A percentile compares a stretch with the other conserved stretches of the same genome.
phyloP scores from a whole-genome alignment of 2,888 invertebrate genomes.

The Pharmacophagus antenor region DNA sequence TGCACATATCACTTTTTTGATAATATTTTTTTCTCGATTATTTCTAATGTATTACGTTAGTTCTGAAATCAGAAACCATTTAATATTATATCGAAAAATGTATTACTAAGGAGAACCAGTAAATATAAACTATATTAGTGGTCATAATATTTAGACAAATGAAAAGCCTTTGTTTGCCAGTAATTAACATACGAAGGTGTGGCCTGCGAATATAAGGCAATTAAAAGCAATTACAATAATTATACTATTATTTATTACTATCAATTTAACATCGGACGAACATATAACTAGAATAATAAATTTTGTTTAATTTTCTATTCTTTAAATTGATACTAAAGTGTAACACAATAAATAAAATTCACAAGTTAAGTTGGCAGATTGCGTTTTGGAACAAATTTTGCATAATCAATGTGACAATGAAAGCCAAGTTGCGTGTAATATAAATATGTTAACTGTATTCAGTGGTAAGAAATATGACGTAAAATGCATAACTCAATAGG shows the following conservation, averaged over 20 bases:
- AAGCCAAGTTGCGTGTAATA: conserved; percentile 22
- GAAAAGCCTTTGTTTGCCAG: conserved; percentile 70
- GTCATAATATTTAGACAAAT: conserved; percentile 63
- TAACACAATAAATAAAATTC: conserved; percentile 8
- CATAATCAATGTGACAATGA: conserved; percentile 48
- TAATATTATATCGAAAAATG: neutral
- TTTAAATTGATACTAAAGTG: neutral
- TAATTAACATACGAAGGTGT: conserved; percentile 76
- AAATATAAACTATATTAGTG: conserved; percentile 40
- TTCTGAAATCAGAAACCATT: neutral
- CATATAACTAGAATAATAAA: neutral
- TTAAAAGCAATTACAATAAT: conserved; percentile 55
- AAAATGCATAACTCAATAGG: neutral
- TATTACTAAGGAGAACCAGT: neutral
- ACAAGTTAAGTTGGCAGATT: conserved; percentile 31
- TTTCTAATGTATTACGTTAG: neutral
- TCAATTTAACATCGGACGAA: too few relatives aligned
- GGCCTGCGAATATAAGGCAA: conserved; percentile 64
- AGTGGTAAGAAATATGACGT: conserved; percentile 3
- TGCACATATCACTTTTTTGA: too few relatives aligned
- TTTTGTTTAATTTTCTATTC: neutral
- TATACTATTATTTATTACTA: conserved; percentile 13
- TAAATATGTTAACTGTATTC: conserved; percentile 12
- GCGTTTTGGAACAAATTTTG: conserved; percentile 68
- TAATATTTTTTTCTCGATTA: neutral